A percentile compares a stretch with the other conserved stretches of the same genome.
These are phyloP conservation scores for Malurus leucopterus DNA, from an alignment of 2,797 vertebrate genomes.

Conservation along the genomic window DNA sequence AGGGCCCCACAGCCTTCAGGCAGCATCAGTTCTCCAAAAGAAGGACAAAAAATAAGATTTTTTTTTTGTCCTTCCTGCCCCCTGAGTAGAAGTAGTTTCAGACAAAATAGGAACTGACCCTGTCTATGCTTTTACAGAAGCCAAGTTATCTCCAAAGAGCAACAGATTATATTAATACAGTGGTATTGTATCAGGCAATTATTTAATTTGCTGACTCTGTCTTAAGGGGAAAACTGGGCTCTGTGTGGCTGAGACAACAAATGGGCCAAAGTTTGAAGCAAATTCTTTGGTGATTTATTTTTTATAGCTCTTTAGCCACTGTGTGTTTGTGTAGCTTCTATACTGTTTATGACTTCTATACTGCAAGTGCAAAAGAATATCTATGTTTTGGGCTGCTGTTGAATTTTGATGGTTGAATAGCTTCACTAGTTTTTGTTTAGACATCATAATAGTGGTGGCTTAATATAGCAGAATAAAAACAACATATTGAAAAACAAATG, in stretches of 20 bases:
- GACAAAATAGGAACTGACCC: neutral
- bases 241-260: neutral
- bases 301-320: neutral
- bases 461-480: neutral
- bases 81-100: neutral
- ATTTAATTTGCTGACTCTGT: neutral
- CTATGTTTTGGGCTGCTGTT: neutral
- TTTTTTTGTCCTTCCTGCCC: neutral
- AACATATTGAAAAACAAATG: neutral
- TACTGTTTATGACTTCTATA: neutral
- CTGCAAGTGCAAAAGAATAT: neutral
- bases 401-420: neutral
- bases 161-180: neutral
- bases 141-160: neutral
- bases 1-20: neutral
- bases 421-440: neutral
- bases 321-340: neutral
- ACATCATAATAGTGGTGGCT: neutral
- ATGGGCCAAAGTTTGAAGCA: neutral
- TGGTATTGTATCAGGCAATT: neutral
- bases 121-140: neutral
- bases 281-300: neutral
- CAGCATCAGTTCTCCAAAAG: neutral
- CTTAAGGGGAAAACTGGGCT: neutral
- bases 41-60: neutral